Conservation (phyloP, 2,113 vertebrate genomes). For the Pachyramphus minor region DNA sequence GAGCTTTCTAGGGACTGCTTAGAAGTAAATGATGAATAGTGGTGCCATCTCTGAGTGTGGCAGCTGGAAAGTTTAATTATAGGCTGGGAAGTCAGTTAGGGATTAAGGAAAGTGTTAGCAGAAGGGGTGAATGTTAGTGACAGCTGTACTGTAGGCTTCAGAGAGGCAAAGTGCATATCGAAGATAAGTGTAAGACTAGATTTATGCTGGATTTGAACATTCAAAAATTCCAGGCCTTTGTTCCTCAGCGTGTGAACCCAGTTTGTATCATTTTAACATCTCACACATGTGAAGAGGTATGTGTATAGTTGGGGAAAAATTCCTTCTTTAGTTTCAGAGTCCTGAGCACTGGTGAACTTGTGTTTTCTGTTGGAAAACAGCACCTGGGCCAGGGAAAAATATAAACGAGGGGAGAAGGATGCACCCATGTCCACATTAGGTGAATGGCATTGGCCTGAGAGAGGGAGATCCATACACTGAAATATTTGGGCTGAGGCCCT, state of each 20-base stretch:
- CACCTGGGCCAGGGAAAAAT: neutral
- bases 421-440: neutral
- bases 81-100: constrained; percentile 70
- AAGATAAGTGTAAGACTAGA: constrained; percentile 16
- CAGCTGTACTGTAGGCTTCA: constrained; percentile 70
- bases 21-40: constrained; percentile 1
- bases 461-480: neutral
- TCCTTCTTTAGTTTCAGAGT: neutral
- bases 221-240: neutral
- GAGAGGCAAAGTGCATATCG: constrained; percentile 16
- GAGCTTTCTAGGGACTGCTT: constrained; percentile 3
- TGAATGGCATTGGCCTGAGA: neutral
- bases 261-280: neutral
- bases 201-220: constrained; percentile 1
- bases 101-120: constrained; percentile 71
- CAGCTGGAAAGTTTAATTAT: constrained; percentile 81
- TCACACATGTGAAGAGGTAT: neutral
- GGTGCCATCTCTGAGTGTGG: constrained; percentile 16
- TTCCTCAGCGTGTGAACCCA: neutral
- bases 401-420: neutral
- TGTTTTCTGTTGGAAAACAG: neutral
- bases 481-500: neutral
- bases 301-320: neutral
- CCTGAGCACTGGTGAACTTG: neutral
- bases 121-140: constrained; percentile 65